Percentiles rank a stretch among this genome's conserved stretches.
Evolutionary conservation across 1,140 invertebrate genomes (phyloP).

Genomic region (Camponotus floridanus): DNA sequence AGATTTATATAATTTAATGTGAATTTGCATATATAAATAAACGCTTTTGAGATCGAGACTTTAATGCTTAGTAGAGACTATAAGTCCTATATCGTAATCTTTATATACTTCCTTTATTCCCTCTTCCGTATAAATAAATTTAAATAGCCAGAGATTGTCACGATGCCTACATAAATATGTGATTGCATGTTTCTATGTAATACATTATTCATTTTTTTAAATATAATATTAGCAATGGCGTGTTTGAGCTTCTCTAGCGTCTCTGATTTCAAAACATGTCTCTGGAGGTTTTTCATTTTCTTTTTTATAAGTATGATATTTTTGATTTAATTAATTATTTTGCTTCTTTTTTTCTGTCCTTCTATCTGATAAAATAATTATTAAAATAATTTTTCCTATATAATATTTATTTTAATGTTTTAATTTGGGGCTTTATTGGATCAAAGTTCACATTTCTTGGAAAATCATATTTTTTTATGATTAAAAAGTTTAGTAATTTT

Average conservation of each 20-base stretch:
- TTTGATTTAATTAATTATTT: background rate
- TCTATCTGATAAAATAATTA: background rate
- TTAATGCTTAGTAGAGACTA: too few species aligned
- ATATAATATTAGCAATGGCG: too few species aligned
- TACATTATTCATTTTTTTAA: conserved; percentile 8
- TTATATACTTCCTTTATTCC: background rate
- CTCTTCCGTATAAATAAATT: background rate
- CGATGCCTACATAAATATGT: background rate
- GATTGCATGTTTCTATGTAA: background rate
- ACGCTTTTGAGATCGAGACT: background rate
- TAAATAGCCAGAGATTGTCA: background rate
- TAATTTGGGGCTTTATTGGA: background rate
- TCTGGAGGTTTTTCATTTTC: too few species aligned
- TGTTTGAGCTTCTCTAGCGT: too few species aligned
- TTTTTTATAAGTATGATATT: background rate
- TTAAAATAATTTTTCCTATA: background rate
- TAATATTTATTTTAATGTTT: background rate
- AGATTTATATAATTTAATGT: background rate
- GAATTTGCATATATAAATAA: conserved; percentile 21
- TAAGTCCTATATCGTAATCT: background rate
- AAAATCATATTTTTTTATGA: background rate
- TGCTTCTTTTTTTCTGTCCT: background rate
- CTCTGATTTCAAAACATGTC: too few species aligned
- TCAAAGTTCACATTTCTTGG: background rate
- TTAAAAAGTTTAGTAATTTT: background rate